Percentiles rank a stretch among this genome's conserved stretches.
Evolutionary conservation across 2,888 invertebrate species (phyloP).

Genomic region (Hololepta plana): DNA sequence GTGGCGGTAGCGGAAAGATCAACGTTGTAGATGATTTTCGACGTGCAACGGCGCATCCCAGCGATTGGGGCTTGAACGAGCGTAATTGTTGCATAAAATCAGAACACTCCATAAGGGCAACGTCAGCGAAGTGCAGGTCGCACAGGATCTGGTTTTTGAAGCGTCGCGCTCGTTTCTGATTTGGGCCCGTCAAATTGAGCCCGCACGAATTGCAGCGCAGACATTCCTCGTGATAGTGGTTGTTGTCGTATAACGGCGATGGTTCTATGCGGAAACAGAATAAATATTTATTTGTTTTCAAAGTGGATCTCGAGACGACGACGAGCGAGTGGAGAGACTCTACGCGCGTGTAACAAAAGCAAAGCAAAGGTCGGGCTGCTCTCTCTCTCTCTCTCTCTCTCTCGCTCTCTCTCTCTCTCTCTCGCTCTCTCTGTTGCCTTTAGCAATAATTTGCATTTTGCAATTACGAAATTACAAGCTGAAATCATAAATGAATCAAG

Average conservation of each 20-base stretch:
- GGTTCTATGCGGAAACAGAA: constrained; percentile 46
- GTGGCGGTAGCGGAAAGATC: constrained; percentile 84
- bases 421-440: no score
- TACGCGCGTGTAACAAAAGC: no score
- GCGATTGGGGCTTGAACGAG: constrained; percentile 87
- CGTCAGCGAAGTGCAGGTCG: constrained; percentile 92
- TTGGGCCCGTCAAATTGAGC: constrained; percentile 80
- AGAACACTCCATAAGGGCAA: constrained; percentile 91
- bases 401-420: no score
- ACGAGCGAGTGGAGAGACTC: background rate
- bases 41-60: constrained; percentile 87
- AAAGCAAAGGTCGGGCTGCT: no score
- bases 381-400: no score
- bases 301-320: constrained; percentile 6
- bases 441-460: no score
- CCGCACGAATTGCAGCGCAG: constrained; percentile 92
- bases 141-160: constrained; percentile 85
- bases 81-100: constrained; percentile 95
- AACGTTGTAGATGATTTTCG: constrained; percentile 87
- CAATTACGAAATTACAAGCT: no score
- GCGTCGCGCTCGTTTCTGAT: constrained; percentile 42
- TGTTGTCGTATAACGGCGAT: constrained; percentile 83
- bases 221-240: constrained; percentile 95
- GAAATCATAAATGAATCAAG: no score
- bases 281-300: no score